Conservation (phyloP, 2,888 invertebrate genomes). For the Phyllotreta cruciferae region DNA sequence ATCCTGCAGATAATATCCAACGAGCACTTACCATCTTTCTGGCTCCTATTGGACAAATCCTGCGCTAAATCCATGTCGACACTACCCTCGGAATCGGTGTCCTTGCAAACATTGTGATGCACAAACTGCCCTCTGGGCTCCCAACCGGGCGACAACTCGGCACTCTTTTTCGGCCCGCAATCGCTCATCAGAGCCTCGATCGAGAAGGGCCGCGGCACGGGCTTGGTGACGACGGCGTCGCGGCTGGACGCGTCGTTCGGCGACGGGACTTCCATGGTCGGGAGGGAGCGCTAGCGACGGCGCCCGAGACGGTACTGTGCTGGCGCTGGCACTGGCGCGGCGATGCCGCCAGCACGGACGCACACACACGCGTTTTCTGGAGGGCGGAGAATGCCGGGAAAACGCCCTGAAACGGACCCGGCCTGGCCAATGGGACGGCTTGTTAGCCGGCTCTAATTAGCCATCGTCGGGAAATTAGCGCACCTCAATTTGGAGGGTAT, state of each 20-base stretch:
- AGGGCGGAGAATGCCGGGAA: neutral
- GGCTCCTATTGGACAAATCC: slow-evolving; percentile 57
- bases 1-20: no score
- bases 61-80: slow-evolving; percentile 58
- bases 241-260: no score
- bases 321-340: no score
- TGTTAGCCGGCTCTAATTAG: slow-evolving; percentile 44
- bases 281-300: no score
- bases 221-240: slow-evolving; percentile 48
- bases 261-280: slow-evolving; percentile 47
- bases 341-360: no score
- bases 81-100: slow-evolving; percentile 58
- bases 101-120: slow-evolving; percentile 42
- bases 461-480: slow-evolving; percentile 35
- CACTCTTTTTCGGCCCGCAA: slow-evolving; percentile 50
- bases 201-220: slow-evolving; percentile 68
- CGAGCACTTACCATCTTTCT: slow-evolving; percentile 56
- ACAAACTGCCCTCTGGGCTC: slow-evolving; percentile 42
- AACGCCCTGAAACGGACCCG: slow-evolving; percentile 46
- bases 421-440: slow-evolving; percentile 37
- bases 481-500: slow-evolving; percentile 38
- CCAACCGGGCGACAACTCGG: slow-evolving; percentile 44
- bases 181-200: slow-evolving; percentile 68
- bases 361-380: no score
- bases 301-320: neutral